Evolutionary conservation across 1,140 invertebrate species (phyloP).

Genomic region (Ceratoteleas bidentatus): DNA sequence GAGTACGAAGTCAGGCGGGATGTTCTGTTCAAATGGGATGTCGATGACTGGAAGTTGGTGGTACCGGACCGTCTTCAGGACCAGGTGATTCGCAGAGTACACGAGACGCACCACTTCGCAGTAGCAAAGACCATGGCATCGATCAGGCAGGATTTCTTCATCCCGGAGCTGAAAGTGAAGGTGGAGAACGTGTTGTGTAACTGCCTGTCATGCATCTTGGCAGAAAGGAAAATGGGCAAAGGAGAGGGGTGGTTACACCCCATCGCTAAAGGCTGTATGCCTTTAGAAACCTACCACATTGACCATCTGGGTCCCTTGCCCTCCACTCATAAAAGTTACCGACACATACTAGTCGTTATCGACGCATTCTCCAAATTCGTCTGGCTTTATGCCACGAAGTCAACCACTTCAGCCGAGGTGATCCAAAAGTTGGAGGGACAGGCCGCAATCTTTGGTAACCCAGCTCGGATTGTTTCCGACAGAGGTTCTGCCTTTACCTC

Average conservation of each 20-base stretch:
- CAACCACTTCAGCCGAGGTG: background rate
- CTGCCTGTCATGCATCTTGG: background rate
- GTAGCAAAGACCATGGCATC: background rate
- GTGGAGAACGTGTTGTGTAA: background rate
- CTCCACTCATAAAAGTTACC: background rate
- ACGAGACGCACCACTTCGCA: background rate
- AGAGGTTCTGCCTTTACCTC: background rate
- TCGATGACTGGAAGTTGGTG: conserved; percentile 2
- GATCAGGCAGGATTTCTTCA: background rate
- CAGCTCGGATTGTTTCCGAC: background rate
- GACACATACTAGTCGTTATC: background rate
- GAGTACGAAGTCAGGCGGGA: no score
- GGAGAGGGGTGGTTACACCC: background rate
- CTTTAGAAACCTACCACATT: background rate
- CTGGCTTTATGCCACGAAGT: conserved; percentile 1
- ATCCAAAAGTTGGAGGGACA: background rate
- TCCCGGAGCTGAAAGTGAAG: background rate
- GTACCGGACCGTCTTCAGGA: background rate
- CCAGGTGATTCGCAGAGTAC: background rate
- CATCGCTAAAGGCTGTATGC: background rate
- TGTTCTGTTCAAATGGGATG: no score
- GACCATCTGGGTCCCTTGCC: background rate
- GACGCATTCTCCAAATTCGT: conserved; percentile 2
- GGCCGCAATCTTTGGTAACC: background rate
- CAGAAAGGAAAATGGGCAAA: background rate